Evolutionary conservation across 1,140 invertebrate species (phyloP), one percentile per base, ranked within the genome.

Genomic region (Drosophila equinoxialis): DNA sequence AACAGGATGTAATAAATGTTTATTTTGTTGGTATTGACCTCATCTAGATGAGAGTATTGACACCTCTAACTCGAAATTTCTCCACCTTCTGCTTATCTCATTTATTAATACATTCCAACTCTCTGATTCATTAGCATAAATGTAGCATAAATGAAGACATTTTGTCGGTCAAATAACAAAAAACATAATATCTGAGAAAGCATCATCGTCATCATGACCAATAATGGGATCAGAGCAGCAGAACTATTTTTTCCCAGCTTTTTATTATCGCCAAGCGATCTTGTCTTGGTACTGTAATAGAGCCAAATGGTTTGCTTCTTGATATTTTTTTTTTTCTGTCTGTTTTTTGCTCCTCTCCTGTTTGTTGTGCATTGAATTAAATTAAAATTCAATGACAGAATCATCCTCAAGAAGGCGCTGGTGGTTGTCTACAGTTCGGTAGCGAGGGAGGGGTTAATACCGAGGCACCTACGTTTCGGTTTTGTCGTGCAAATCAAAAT

Each of bases 341-440:
- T 10, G 63, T 33, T 63, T 63, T 33, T 61, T n/a, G 33, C 48
- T n/a, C 8, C 6, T 20, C 14, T 17, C 6, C 6, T 48, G 45
- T 48, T 23, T 51, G 45, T 48, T 72, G 71, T 74, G 74, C 68
- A 83, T 83, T 79, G 83, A 77, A 89, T 87, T 87, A 89, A 87
- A 87, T 84, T 87, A 89, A 87, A 87, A 89, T 87, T 87, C 84
- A 87, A 89, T 89, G 79, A 80, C 80, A 89, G 80, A 41, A 77
- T 58, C 58, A 37, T 65, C 45, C 39, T 42, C 3, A 41, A 33
- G 57, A 55, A 51, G 45, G 45, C 45, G 45, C 20, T 10, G 45
- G 17, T 51, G 42, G 35, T 39, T 30, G 30, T 5, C 30, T 30
- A 6, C 30, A 30, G 30, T 6, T 30, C 3, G 30, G 30, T 30